Conservation (phyloP, 1,140 invertebrate genomes). For the Trachymyrmex septentrionalis region DNA sequence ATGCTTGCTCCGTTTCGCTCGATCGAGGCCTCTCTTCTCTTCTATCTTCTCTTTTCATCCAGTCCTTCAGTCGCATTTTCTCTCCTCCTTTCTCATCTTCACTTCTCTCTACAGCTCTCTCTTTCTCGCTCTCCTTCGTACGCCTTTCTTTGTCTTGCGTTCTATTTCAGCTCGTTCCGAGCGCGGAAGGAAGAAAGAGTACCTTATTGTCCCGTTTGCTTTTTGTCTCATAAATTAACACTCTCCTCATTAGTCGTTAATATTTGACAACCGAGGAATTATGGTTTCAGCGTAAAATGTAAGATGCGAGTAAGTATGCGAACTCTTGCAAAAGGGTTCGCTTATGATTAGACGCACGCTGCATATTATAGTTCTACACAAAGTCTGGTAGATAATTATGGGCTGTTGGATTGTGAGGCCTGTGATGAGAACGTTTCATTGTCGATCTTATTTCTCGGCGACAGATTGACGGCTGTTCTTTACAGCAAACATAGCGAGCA, state of each 20-base stretch:
- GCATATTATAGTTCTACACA: slow-evolving; percentile 39
- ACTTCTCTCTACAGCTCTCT: slow-evolving; percentile 45
- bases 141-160: slow-evolving; percentile 44
- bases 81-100: slow-evolving; percentile 40
- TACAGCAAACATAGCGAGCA: not conserved
- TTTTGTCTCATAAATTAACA: slow-evolving; percentile 79
- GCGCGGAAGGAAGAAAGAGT: slow-evolving; percentile 60
- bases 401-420: not conserved
- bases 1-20: slow-evolving; percentile 36
- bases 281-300: slow-evolving; percentile 44
- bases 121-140: slow-evolving; percentile 25
- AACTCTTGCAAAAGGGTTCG: slow-evolving; percentile 16
- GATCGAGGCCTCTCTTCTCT: slow-evolving; percentile 34
- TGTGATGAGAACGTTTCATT: slow-evolving; percentile 33
- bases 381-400: slow-evolving; percentile 52
- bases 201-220: slow-evolving; percentile 74
- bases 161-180: slow-evolving; percentile 56
- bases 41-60: slow-evolving; percentile 41
- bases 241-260: slow-evolving; percentile 76
- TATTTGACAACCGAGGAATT: slow-evolving; percentile 74
- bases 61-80: slow-evolving; percentile 19
- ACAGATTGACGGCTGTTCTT: slow-evolving; percentile 10
- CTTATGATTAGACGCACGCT: slow-evolving; percentile 35
- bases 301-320: slow-evolving; percentile 48
- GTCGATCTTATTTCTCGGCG: slow-evolving; percentile 39